A percentile compares a stretch with the other conserved stretches of the same genome.
phyloP scores from a whole-genome alignment of 2,888 invertebrate genomes.

The Calliphora vomitoria region DNA sequence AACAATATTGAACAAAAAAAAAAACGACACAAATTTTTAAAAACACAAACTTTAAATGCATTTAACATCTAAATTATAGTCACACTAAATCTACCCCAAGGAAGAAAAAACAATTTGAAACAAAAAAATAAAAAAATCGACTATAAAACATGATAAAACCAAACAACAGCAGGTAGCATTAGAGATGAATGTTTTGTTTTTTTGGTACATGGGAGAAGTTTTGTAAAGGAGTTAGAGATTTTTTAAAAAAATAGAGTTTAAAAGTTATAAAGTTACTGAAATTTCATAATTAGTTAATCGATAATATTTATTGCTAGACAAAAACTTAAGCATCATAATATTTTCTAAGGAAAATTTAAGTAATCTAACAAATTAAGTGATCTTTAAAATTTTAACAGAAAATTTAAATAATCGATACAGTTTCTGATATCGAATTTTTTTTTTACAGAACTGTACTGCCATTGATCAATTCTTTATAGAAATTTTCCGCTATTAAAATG shows the following conservation, averaged over 20 bases:
- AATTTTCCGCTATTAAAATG: too few relatives aligned
- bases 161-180: conserved; percentile 69
- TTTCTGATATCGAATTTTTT: too few relatives aligned
- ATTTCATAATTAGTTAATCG: too few relatives aligned
- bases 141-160: conserved; percentile 45
- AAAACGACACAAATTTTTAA: conserved; percentile 41
- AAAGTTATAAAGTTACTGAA: too few relatives aligned
- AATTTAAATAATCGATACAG: too few relatives aligned
- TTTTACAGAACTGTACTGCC: too few relatives aligned
- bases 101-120: conserved; percentile 24
- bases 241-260: background rate
- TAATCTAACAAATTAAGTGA: too few relatives aligned
- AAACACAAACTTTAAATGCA: conserved; percentile 66
- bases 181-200: conserved; percentile 35
- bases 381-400: too few relatives aligned
- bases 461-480: too few relatives aligned
- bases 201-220: conserved; percentile 35
- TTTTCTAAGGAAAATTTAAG: too few relatives aligned
- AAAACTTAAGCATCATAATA: too few relatives aligned
- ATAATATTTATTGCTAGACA: too few relatives aligned
- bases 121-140: conserved; percentile 38
- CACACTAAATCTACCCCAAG: conserved; percentile 58
- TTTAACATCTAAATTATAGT: conserved; percentile 74
- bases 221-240: conserved; percentile 15
- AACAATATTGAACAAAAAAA: conserved; percentile 15